These are phyloP conservation scores for Paramormyrops kingsleyae DNA, from an alignment of 2,113 vertebrate genomes.

Conservation along the genomic window DNA sequence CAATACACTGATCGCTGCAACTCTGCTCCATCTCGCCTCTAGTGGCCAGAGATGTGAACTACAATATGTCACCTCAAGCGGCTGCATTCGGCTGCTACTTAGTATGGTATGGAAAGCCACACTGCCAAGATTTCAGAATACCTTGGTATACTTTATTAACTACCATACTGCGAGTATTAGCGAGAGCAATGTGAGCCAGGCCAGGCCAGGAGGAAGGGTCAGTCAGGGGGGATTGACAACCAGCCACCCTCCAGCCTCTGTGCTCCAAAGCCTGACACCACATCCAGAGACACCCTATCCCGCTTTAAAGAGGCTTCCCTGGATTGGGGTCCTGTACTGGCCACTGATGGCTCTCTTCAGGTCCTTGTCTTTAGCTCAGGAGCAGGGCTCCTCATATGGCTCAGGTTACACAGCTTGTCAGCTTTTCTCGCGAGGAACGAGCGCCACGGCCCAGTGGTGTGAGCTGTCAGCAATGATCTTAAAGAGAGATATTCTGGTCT, in stretches of 20 bases:
- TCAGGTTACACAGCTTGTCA: neutral
- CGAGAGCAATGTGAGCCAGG: neutral
- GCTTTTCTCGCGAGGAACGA: neutral
- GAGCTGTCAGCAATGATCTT: neutral
- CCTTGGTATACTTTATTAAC: neutral
- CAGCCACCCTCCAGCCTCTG: neutral
- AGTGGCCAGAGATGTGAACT: neutral
- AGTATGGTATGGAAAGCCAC: neutral
- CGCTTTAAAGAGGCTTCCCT: neutral
- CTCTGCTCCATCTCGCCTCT: neutral
- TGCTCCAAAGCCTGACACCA: neutral
- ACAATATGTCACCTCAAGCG: neutral
- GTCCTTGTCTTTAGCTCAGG: neutral
- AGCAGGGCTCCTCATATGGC: neutral
- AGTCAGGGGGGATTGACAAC: neutral
- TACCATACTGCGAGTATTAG: neutral
- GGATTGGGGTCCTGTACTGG: neutral
- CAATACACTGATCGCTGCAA: neutral
- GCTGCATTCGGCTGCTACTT: neutral
- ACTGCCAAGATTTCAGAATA: neutral
- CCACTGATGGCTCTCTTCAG: neutral
- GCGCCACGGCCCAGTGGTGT: neutral
- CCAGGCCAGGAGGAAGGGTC: slow-evolving; percentile 38
- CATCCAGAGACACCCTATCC: neutral
- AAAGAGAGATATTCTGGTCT: neutral